Evolutionary conservation across 2,888 invertebrate genomes (phyloP), one percentile per base, ranked within the genome.

Genomic region (Thymelicus lineola): DNA sequence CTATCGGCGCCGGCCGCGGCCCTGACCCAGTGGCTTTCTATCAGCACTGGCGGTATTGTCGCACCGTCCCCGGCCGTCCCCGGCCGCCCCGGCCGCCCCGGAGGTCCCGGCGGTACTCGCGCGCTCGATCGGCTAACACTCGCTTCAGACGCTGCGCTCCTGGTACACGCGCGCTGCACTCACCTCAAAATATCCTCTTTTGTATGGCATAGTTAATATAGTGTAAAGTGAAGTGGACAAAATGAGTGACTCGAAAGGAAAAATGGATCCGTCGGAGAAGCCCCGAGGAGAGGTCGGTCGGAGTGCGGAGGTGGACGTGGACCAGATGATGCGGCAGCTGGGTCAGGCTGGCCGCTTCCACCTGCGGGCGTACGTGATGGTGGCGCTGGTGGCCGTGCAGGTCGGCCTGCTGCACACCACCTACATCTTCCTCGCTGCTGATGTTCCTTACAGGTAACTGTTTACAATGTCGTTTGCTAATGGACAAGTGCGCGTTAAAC

Each of bases 391-490:
- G 0, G 90, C 94, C 4, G 79, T 94, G 60, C 93, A 95, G 77
- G 93, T 95, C 1, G 94, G 95, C 10, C 75, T 94, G 76, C 91
- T 94, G 76, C 94, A 94, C 74, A 89, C 95, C 73, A 94, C 94
- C 3, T 95, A 95, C 80, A 94, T 95, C 73, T 95, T 95, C 86
- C 89, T 95, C 3, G 94, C 95, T 0, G 95, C 91, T 1, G 88
- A 93, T 65, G 86, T 94, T 20, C 91, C 93, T 6, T 94, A 95
- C 88, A 94, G 95, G 95, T 95, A 75, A 75, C 48, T 15, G 10
- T 42, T 1, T 48, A 2, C 7, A 7, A 15, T 48, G 15, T 45
- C 9, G 38, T 38, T 38, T 38, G 38, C 38, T 38, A 9, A n/a
- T n/a, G n/a, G n/a, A n/a, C n/a, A n/a, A n/a, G n/a, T n/a, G n/a